phyloP scores from a whole-genome alignment of 2,888 invertebrate species.

The Crocallis elinguaria region DNA sequence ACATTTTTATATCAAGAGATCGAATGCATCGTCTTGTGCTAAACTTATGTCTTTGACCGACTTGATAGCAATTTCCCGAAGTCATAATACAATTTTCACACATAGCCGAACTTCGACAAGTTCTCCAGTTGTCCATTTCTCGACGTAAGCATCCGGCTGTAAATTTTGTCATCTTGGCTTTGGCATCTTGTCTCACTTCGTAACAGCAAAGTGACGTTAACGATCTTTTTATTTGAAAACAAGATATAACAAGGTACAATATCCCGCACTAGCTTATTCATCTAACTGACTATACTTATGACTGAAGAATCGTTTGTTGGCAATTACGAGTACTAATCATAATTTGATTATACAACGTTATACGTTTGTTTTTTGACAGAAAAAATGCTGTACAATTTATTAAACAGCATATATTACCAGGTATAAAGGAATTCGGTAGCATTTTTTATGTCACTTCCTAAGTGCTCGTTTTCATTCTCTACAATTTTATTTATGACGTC shows the following conservation, averaged over 20 bases:
- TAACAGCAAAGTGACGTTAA: conserved; percentile 31
- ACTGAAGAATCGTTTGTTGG: conserved; percentile 24
- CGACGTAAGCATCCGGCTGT: conserved; percentile 28
- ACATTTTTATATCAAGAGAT: too few relatives aligned
- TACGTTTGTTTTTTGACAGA: conserved; percentile 18
- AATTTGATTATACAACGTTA: conserved; percentile 15
- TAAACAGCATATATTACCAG: too few relatives aligned
- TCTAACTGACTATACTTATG: conserved; percentile 16
- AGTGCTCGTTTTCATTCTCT: conserved; percentile 24
- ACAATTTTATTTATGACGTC: conserved; percentile 25
- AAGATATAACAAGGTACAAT: conserved; percentile 17
- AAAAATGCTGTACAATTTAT: conserved; percentile 10
- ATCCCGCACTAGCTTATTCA: conserved; percentile 21
- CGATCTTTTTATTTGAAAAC: conserved; percentile 25
- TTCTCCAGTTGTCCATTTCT: neutral
- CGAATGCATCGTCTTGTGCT: too few relatives aligned
- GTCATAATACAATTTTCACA: conserved; percentile 1
- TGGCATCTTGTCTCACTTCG: conserved; percentile 28
- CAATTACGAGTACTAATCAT: conserved; percentile 26
- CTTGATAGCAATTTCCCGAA: conserved; percentile 6
- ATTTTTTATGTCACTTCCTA: conserved; percentile 29
- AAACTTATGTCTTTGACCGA: neutral
- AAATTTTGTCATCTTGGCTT: conserved; percentile 30
- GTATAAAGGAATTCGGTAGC: conserved; percentile 20
- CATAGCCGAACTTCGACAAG: neutral